These are phyloP conservation scores for Oscheius sp. DNA, from an alignment of 2,888 invertebrate genomes.

Conservation along the genomic window DNA sequence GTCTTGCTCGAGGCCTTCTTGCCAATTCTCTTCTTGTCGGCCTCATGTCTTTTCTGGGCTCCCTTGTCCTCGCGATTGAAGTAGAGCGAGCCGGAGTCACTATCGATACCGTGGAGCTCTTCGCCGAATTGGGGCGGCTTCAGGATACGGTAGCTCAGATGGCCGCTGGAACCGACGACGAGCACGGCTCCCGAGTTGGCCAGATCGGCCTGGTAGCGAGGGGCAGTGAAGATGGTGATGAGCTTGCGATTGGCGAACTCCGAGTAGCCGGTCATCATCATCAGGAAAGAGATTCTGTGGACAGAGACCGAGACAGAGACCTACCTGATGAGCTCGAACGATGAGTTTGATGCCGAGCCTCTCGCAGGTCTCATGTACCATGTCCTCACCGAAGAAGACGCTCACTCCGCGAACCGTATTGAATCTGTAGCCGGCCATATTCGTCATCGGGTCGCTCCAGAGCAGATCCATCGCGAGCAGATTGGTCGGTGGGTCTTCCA, in stretches of 20 bases:
- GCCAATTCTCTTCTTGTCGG: not conserved
- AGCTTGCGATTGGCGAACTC: constrained; percentile 12
- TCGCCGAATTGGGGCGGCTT: not conserved
- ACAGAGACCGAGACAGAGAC: too few relatives aligned
- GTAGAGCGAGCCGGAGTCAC: constrained; percentile 1
- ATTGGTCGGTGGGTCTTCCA: not conserved
- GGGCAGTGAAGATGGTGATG: constrained; percentile 14
- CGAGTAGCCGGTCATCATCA: not conserved
- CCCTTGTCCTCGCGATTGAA: not conserved
- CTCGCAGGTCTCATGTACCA: not conserved
- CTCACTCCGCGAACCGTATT: not conserved
- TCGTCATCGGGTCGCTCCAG: constrained; percentile 1
- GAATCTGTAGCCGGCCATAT: not conserved
- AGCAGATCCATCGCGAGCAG: constrained; percentile 3
- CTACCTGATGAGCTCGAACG: constrained; percentile 1
- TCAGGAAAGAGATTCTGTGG: too few relatives aligned
- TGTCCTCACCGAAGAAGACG: constrained; percentile 3
- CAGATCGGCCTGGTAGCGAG: constrained; percentile 5
- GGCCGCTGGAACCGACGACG: not conserved
- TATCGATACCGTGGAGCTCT: not conserved
- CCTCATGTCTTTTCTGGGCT: not conserved
- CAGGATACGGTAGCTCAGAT: not conserved
- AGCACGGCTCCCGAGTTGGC: constrained; percentile 14
- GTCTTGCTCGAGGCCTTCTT: not conserved
- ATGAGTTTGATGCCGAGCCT: not conserved